phyloP scores from a whole-genome alignment of 2,113 vertebrate genomes.

The Melanostigma gelatinosum region DNA sequence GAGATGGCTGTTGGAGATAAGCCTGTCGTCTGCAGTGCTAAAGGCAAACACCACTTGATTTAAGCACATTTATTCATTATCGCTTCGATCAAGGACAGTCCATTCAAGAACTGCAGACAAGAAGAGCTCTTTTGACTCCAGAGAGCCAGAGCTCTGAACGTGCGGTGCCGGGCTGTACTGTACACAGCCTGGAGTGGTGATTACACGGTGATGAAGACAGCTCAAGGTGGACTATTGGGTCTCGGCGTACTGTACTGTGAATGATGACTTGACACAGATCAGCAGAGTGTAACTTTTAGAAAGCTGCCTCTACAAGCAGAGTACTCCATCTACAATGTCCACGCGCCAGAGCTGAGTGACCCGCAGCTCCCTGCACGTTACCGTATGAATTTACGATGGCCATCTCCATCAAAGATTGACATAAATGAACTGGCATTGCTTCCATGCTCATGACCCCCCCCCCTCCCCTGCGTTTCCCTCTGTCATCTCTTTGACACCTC shows the following conservation, averaged over 20 bases:
- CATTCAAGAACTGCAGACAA: conserved; percentile 29
- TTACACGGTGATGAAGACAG: background rate
- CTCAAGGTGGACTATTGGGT: background rate
- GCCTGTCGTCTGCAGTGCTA: conserved; percentile 18
- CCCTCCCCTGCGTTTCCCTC: conserved; percentile 35
- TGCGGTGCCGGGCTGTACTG: conserved; percentile 16
- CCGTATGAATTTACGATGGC: conserved; percentile 44
- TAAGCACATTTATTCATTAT: conserved; percentile 32
- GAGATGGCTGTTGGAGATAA: conserved; percentile 20
- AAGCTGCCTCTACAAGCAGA: background rate
- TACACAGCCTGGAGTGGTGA: conserved; percentile 53
- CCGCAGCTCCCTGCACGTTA: conserved; percentile 36
- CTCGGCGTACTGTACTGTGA: background rate
- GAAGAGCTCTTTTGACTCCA: conserved; percentile 33
- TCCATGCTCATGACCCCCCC: conserved; percentile 38
- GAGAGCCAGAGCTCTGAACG: conserved; percentile 1
- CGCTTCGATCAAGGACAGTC: conserved; percentile 44
- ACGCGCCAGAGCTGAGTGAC: conserved; percentile 38
- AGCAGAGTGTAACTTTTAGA: conserved; percentile 17
- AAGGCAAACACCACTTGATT: conserved; percentile 34
- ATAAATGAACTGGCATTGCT: conserved; percentile 69
- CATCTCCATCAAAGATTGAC: conserved; percentile 62
- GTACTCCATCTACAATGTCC: conserved; percentile 37
- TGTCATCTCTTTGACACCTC: conserved; percentile 73
- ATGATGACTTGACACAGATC: conserved; percentile 17